phyloP scores from a whole-genome alignment of 2,797 vertebrate genomes.

The Macrochelys suwanniensis region DNA sequence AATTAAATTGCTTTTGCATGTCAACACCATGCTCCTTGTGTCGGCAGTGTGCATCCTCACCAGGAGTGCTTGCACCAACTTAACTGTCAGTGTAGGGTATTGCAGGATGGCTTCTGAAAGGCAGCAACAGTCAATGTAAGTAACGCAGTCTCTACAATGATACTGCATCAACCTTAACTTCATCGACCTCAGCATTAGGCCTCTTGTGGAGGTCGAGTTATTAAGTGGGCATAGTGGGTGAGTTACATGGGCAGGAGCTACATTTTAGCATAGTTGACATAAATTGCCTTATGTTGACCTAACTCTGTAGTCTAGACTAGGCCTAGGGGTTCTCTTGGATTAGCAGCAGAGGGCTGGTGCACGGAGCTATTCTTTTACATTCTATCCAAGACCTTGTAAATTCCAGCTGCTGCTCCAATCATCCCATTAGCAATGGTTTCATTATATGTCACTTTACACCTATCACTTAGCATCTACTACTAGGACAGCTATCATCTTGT shows the following conservation, averaged over 20 bases:
- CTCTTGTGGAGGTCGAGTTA: not conserved
- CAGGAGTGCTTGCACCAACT: not conserved
- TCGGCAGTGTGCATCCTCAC: not conserved
- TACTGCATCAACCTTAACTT: not conserved
- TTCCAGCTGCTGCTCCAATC: not conserved
- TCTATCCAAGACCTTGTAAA: not conserved
- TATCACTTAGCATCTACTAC: not conserved
- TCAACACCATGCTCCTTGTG: not conserved
- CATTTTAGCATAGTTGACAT: not conserved
- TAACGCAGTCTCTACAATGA: not conserved
- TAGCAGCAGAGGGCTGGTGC: not conserved
- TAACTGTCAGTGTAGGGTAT: not conserved
- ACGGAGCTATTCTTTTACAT: not conserved
- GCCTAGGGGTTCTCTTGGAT: not conserved
- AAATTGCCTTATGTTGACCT: no score
- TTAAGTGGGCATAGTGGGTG: not conserved
- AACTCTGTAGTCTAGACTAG: not conserved
- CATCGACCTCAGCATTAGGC: not conserved
- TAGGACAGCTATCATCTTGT: not conserved
- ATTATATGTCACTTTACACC: not conserved
- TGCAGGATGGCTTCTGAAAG: not conserved
- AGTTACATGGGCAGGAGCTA: not conserved
- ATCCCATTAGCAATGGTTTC: not conserved
- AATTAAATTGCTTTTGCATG: not conserved
- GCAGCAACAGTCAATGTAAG: not conserved